phyloP scores from a whole-genome alignment of 2,888 invertebrate genomes.

The Heliothis peltigera region DNA sequence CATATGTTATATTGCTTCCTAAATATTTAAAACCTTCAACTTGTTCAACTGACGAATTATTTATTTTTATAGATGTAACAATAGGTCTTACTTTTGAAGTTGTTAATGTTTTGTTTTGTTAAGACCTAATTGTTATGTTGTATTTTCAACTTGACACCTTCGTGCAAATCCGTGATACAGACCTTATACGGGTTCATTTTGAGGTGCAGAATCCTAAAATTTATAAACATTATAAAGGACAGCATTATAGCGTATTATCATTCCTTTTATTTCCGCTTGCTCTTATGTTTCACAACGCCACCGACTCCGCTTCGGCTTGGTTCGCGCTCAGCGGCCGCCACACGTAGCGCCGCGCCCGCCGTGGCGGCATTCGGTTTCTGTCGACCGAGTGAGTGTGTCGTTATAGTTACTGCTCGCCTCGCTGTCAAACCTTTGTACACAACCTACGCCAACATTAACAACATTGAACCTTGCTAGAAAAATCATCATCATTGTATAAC shows the following conservation, averaged over 20 bases:
- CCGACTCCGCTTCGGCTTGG: slow-evolving; percentile 54
- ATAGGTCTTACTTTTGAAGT: no score
- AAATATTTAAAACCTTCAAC: no score
- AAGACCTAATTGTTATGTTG: no score
- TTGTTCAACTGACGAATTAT: no score
- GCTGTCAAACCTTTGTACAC: slow-evolving; percentile 73
- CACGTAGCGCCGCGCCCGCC: slow-evolving; percentile 20
- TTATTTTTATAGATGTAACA: no score
- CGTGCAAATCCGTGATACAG: no score
- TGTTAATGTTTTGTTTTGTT: no score
- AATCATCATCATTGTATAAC: slow-evolving; percentile 76
- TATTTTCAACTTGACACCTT: no score
- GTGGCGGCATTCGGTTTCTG: slow-evolving; percentile 83
- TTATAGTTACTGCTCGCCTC: slow-evolving; percentile 58
- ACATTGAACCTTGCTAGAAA: slow-evolving; percentile 79
- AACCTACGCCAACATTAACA: slow-evolving; percentile 89
- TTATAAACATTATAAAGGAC: not conserved
- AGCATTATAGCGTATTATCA: slow-evolving; percentile 13
- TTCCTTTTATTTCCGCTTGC: slow-evolving; percentile 50
- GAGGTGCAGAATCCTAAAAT: no score
- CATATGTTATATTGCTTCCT: no score
- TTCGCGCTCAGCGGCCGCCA: slow-evolving; percentile 45
- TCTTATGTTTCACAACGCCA: slow-evolving; percentile 50
- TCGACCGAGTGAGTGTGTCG: slow-evolving; percentile 78
- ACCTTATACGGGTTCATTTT: no score